Base-by-base conservation (phyloP, 2,888 invertebrate species). In the Mythimna lalbum region DNA sequence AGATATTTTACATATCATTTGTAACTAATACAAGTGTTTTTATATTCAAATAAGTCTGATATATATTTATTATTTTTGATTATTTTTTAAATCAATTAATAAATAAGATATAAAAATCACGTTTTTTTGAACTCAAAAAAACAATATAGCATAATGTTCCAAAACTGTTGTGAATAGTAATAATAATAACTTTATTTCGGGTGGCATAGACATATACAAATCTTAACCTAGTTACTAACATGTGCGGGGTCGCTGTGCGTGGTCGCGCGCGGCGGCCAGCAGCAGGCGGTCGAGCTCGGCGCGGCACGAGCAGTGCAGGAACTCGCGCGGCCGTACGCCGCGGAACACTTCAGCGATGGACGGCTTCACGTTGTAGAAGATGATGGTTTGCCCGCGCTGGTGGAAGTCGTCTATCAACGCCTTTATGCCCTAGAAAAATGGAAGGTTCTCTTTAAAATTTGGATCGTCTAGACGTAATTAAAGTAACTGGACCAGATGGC, bases 331-430 rank as follows among this genome's bases (percentile, higher is more conserved):
- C n/a, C 96, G 96, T 67, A 98, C 96, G 47, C 97, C 98, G 87
- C 97, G 97, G 88, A 98, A 97, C 74, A 97, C 97, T 4, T 96
- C 96, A 85, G 97, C 97, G 36, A 98, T 97, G 74, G 97, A 97
- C 19, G 98, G 97, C 90, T 97, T 98, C 82, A 98, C 94, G 91
- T 97, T 97, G 93, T 97, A 98, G 93, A 98, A 98, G 88, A 97
- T 97, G 60, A 98, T 92, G 1, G 97, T 96, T 92, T 98, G 97
- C 31, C 97, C 97, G 78, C 97, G 96, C 39, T 93, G 91, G 68
- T 97, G 96, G 92, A 97, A 98, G 91, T 97, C 97, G 83, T 97
- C 96, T 73, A 97, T 97, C 79, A 98, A 89, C 12, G 96, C 96
- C 87, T 97, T 97, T 57, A 98, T 97, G 33, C 97, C 97, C 97